phyloP scores from a whole-genome alignment of 2,797 vertebrate species.

The Diplodus sargus region DNA sequence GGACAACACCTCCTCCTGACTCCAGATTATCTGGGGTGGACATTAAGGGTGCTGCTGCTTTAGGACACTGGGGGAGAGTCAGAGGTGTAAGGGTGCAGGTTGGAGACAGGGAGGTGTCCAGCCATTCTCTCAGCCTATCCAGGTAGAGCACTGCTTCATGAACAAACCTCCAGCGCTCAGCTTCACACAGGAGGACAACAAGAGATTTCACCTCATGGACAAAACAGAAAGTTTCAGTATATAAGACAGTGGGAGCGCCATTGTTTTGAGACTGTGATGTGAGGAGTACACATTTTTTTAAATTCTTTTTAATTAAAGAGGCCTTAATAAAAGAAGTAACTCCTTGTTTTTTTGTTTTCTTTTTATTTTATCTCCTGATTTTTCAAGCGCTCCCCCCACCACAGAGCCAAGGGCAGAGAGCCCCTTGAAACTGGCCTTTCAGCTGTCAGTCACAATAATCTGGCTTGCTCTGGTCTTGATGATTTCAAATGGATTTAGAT shows the following conservation, averaged over 20 bases:
- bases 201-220: slow-evolving; percentile 54
- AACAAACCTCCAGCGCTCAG: slow-evolving; percentile 50
- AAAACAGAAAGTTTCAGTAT: slow-evolving; percentile 37
- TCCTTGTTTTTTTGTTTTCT: slow-evolving; percentile 4
- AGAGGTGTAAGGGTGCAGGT: not conserved
- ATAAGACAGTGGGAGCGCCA: slow-evolving; percentile 26
- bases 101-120: not conserved
- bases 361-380: slow-evolving; percentile 52
- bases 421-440: slow-evolving; percentile 35
- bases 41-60: slow-evolving; percentile 62
- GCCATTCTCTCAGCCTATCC: slow-evolving; percentile 12
- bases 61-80: slow-evolving; percentile 34
- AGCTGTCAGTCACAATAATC: slow-evolving; percentile 36
- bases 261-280: slow-evolving; percentile 48
- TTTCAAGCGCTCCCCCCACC: slow-evolving; percentile 44
- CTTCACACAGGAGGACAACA: slow-evolving; percentile 16
- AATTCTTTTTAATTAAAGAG: slow-evolving; percentile 73
- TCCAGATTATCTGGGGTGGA: slow-evolving; percentile 35
- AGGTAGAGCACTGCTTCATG: slow-evolving; percentile 30
- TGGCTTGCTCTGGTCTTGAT: slow-evolving; percentile 51
- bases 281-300: slow-evolving; percentile 58
- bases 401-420: slow-evolving; percentile 49
- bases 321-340: slow-evolving; percentile 77
- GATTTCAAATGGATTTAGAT: slow-evolving; percentile 70
- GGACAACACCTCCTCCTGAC: slow-evolving; percentile 38